Base-by-base conservation (phyloP, 2,888 invertebrate species). In the Synanthedon tipuliformis region DNA sequence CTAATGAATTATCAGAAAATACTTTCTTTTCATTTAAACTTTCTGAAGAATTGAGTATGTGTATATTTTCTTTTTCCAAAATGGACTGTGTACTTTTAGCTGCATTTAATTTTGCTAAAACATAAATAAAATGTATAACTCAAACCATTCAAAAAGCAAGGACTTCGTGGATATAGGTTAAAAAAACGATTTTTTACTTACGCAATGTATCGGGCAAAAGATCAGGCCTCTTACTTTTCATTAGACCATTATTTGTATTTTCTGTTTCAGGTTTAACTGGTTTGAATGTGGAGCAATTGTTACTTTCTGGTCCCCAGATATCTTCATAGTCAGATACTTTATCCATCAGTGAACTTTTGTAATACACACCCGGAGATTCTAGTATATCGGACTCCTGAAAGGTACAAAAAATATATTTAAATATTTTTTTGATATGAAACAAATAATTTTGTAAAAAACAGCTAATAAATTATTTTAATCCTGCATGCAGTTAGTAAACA, bases 241-340 rank as follows among this genome's bases (percentile, higher is more conserved):
- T 82, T 8, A 85, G 56, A 11, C 89, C 89, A 58, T 90, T 87
- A 56, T 83, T 88, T 23, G 76, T 65, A 57, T 78, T 79, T 53
- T 83, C 82, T 61, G 74, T 81, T 59, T 84, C 85, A 53, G 67
- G 59, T 65, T 79, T 80, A 64, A 80, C 64, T 61, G 89, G 83
- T 64, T 87, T 82, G 57, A 88, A 88, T 18, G 86, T 82, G 41
- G 88, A 81, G 60, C 87, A 84, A 57, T 75, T 81, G 59, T 85
- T 86, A 57, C 77, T 75, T 69, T 91, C 91, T 53, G 92, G 91
- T 58, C 93, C 91, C 97, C 97, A 97, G 63, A 97, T 93, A 73
- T 97, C 97, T 83, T 97, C 97, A 72, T 97, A 97, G 79, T 97
- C 97, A 65, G 96, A 96, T 50, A 95, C 93, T 85, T 97, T 97